These are phyloP conservation scores for Agrotis puta DNA, from an alignment of 2,888 invertebrate genomes.

Conservation along the genomic window DNA sequence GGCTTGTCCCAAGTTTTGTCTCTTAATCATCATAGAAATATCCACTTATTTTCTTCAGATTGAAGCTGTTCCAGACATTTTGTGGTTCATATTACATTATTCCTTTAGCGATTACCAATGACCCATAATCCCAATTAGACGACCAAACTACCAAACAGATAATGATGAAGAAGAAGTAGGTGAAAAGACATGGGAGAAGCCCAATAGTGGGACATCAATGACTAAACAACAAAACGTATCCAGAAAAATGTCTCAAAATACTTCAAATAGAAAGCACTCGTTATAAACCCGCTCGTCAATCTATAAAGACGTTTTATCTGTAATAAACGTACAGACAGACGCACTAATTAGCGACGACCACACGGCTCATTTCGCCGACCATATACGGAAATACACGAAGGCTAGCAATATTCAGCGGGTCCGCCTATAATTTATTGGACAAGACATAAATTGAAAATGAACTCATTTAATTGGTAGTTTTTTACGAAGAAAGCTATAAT, in stretches of 20 bases:
- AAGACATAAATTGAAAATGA: constrained; percentile 38
- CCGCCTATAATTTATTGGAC: constrained; percentile 34
- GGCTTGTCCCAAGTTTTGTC: not conserved
- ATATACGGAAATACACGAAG: constrained; percentile 34
- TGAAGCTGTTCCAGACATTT: not conserved
- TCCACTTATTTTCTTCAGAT: too few relatives aligned
- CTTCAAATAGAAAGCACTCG: not conserved
- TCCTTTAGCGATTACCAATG: too few relatives aligned
- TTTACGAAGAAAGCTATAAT: constrained; percentile 36
- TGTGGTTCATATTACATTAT: not conserved
- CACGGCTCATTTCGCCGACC: constrained; percentile 28
- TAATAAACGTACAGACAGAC: constrained; percentile 43
- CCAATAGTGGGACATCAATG: too few relatives aligned
- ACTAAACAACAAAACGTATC: not conserved
- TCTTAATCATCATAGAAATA: not conserved
- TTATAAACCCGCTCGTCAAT: constrained; percentile 2
- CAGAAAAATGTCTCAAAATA: not conserved
- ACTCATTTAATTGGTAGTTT: constrained; percentile 35
- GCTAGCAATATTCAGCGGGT: constrained; percentile 36
- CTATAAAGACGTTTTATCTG: constrained; percentile 35
- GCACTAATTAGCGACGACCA: constrained; percentile 45
- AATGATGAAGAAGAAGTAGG: too few relatives aligned
- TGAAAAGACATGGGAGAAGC: too few relatives aligned
- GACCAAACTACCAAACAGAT: too few relatives aligned
- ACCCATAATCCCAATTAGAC: too few relatives aligned